Percentiles rank a stretch among this genome's conserved stretches.
Conservation (phyloP, 2,888 invertebrate species). For the Mesopsocus fuscifrons region DNA sequence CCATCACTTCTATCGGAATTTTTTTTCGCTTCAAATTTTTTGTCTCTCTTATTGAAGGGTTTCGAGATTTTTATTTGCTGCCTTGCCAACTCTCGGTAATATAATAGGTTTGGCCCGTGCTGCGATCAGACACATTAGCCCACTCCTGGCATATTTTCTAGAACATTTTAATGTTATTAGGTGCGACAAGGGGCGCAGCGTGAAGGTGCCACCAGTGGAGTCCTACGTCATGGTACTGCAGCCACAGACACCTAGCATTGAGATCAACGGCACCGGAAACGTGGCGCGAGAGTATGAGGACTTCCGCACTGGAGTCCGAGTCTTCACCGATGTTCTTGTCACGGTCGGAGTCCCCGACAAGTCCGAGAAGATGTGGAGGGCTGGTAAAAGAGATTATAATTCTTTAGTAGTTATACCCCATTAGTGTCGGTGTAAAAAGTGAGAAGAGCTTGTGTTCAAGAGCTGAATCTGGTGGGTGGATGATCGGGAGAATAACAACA, state of each 20-base stretch:
- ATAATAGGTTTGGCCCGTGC: no score
- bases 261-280: constrained; percentile 61
- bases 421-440: no score
- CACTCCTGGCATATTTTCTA: no score
- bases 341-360: constrained; percentile 28
- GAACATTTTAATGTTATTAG: no score
- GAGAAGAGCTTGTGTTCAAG: no score
- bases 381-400: background rate
- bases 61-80: background rate
- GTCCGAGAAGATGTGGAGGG: constrained; percentile 9
- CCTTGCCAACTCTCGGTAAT: no score
- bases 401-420: constrained; percentile 10
- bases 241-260: constrained; percentile 67
- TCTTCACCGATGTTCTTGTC: constrained; percentile 73
- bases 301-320: constrained; percentile 67
- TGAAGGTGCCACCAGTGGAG: constrained; percentile 57
- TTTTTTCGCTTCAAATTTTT: constrained; percentile 17
- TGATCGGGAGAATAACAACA: no score
- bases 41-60: background rate
- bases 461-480: no score
- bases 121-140: no score
- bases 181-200: constrained; percentile 53
- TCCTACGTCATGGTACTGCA: constrained; percentile 76
- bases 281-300: constrained; percentile 71
- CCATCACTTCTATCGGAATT: no score